phyloP scores from a whole-genome alignment of 2,888 invertebrate species.

The Eumerus sabulonum region DNA sequence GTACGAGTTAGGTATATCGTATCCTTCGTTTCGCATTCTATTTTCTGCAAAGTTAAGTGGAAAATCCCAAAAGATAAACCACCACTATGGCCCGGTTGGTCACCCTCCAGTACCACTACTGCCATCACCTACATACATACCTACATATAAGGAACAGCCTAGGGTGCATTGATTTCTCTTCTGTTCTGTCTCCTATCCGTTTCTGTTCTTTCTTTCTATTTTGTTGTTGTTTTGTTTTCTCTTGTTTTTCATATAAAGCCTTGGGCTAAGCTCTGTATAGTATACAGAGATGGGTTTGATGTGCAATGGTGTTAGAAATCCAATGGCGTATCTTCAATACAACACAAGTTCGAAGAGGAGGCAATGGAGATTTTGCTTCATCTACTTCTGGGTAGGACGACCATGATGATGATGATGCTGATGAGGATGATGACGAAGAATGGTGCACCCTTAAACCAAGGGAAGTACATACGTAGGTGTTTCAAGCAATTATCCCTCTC shows the following conservation, averaged over 20 bases:
- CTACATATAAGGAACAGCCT: constrained; percentile 45
- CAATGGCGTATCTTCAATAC: no score
- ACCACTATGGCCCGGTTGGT: constrained; percentile 28
- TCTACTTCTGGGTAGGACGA: no score
- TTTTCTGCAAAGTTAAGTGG: constrained; percentile 64
- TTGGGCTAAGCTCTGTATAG: no score
- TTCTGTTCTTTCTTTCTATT: no score
- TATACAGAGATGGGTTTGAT: no score
- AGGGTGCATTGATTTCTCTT: constrained; percentile 67
- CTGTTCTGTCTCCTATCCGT: constrained; percentile 32
- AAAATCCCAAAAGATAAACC: constrained; percentile 64
- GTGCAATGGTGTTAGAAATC: not conserved
- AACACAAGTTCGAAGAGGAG: constrained; percentile 45
- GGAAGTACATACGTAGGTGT: constrained; percentile 52
- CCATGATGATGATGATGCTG: no score
- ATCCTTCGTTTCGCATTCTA: constrained; percentile 40
- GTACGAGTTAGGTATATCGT: not conserved
- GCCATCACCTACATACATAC: constrained; percentile 35
- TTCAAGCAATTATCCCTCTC: constrained; percentile 58
- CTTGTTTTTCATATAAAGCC: not conserved
- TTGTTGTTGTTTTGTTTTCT: not conserved
- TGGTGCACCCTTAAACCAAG: constrained; percentile 56
- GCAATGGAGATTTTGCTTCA: constrained; percentile 9
- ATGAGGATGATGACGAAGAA: constrained; percentile 13
- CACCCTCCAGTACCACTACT: not conserved